These are phyloP conservation scores for Cryptomyrus ogoouensis DNA, from an alignment of 2,113 vertebrate species.

Conservation along the genomic window DNA sequence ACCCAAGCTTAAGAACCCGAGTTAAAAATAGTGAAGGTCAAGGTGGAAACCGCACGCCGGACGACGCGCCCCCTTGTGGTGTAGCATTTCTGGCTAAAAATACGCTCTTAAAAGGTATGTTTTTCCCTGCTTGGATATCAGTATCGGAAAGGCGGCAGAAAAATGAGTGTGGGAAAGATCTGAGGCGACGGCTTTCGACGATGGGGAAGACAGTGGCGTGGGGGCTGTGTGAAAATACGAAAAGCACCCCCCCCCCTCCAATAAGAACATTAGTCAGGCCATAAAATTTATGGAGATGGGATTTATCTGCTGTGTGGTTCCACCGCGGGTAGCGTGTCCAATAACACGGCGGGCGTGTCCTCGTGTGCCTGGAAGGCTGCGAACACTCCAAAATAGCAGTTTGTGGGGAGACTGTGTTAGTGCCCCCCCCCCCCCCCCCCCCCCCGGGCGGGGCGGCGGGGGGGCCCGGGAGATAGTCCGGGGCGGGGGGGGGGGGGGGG, in stretches of 20 bases:
- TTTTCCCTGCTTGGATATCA: neutral
- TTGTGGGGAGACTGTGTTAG: neutral
- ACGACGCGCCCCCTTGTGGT: neutral
- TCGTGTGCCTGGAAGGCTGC: neutral
- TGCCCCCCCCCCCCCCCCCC: no score
- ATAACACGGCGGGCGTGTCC: neutral
- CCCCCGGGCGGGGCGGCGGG: no score
- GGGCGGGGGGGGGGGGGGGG: no score
- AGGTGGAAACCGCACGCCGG: neutral
- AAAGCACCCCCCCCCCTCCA: neutral
- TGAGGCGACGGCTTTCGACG: neutral
- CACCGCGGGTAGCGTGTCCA: neutral
- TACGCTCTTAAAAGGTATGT: neutral
- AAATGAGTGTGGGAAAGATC: neutral
- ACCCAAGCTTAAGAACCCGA: neutral
- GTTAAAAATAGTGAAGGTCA: neutral
- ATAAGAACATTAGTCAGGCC: neutral
- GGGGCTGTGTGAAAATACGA: neutral
- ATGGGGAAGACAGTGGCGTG: neutral
- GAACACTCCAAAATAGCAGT: neutral
- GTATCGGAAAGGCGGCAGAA: neutral
- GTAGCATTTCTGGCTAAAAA: neutral
- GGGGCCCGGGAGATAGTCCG: no score
- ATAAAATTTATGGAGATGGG: neutral
- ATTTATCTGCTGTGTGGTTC: neutral